Evolutionary conservation across 2,797 vertebrate genomes (phyloP), one percentile per base, ranked within the genome.

Genomic region (Microchirus variegatus): DNA sequence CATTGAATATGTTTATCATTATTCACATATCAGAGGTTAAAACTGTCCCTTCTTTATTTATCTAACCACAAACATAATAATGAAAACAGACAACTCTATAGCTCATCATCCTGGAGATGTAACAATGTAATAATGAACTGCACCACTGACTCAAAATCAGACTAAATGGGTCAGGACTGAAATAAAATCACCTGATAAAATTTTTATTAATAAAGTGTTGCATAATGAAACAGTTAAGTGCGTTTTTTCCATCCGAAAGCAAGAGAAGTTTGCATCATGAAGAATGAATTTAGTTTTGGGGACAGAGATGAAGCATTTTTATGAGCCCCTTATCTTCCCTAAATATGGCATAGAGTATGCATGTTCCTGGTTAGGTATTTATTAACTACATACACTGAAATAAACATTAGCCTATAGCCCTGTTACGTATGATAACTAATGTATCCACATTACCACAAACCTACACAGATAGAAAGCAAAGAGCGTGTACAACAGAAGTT

Each of bases 11-110:
- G 63, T 59, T 64, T 38, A 67, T 69, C 60, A 57, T 11, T 54
- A 59, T 62, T 64, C 45, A 53, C 46, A 64, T 38, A 12, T 55
- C 73, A 54, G 52, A 68, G 50, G 71, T 50, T 43, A 15, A 59
- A 57, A 31, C 10, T 36, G 47, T 26, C 26, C 50, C 16, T 55
- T 22, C 7, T 62, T 46, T 63, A 75, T 69, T 59, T 55, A 49
- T 56, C 4, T 37, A n/a, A 9, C 44, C 2, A 46, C 5, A 45
- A 48, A 62, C 52, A 63, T n/a, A 47, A 53, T 59, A 35, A 53
- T 46, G 9, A n/a, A 46, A 53, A 18, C 13, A 55, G 31, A 43
- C 16, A 51, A 41, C 64, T 50, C 16, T 4, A n/a, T n/a, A 40
- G 16, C 22, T 69, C 36, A 57, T 14, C 40, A 16, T 18, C 37